Percentiles rank a stretch among this genome's conserved stretches.
Conservation (phyloP, 2,113 vertebrate species). For the Stictonetta naevosa region DNA sequence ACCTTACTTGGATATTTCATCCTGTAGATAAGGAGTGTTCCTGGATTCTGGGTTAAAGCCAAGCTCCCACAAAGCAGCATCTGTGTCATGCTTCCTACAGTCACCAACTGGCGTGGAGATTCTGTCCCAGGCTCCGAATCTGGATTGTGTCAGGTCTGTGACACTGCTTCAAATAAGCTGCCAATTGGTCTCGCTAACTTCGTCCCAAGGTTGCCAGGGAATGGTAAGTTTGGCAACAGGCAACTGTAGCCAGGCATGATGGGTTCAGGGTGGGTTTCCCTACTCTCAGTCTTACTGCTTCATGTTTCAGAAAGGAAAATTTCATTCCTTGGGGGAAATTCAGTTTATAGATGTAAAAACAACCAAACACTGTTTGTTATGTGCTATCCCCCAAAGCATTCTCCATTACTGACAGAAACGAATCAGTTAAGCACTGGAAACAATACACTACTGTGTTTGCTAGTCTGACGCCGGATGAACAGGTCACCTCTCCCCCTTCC, state of each 20-base stretch:
- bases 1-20: background rate
- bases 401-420: background rate
- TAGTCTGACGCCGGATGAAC: background rate
- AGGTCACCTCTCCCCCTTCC: background rate
- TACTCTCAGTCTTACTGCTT: background rate
- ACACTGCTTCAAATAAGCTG: background rate
- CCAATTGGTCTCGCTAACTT: background rate
- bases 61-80: constrained; percentile 2
- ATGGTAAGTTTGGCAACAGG: background rate
- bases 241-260: background rate
- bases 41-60: background rate
- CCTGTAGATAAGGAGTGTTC: background rate
- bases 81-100: background rate
- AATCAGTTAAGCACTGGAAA: background rate
- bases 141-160: background rate
- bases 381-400: background rate
- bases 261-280: background rate
- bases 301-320: background rate
- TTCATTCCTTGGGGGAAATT: background rate
- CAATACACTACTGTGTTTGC: background rate
- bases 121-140: background rate
- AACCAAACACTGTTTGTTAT: background rate
- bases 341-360: background rate
- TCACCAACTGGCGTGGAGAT: constrained; percentile 10
- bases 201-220: background rate